Base-by-base conservation (phyloP, 2,113 vertebrate species). In the Protobothrops flavoviridis region DNA sequence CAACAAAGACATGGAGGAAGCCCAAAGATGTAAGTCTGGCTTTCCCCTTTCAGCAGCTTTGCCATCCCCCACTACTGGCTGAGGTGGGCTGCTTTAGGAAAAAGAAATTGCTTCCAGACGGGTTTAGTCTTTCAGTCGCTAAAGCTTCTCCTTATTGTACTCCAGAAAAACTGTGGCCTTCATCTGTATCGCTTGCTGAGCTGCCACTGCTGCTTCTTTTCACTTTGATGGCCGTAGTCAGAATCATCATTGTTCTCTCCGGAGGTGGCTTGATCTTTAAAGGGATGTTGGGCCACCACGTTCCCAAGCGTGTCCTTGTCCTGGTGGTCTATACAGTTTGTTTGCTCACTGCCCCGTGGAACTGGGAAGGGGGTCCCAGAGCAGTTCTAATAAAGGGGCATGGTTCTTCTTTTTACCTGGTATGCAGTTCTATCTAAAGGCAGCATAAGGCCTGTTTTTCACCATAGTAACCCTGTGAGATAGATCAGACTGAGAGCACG, bases 1-100 rank as follows among this genome's bases (percentile, higher is more conserved):
- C 20, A 99, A 99, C 97, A 98, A 97, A 95, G 98, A 99, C 93
- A 99, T 98, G 0, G 97, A 98, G 59, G 99, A 99, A 89, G 98
- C 99, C 0, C 94, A 98, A 48, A 98, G 95, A 88, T 99, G 99
- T 99, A 98, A 95, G 98, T 96, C 33, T 93, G 53, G 3, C 52
- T 95, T 0, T 0, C 5, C 1, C 20, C 20, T 15, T 92, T 61
- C 39, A 64, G 0, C 17, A 13, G 91, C 2, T 33, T 23, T 87
- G 29, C 11, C 56, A 12, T 15, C 12, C 20, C 33, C 15, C 23
- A 4, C 10, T 10, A 2, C 11, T 39, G 7, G 52, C n/a, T 87
- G 39, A 59, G 57, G 29, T 1, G 3, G 8, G 53, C 52, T 55
- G 26, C n/a, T 13, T n/a, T n/a, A 11, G 43, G 88, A 23, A 39